phyloP scores from a whole-genome alignment of 2,113 vertebrate genomes.

The Asarcornis scutulata region DNA sequence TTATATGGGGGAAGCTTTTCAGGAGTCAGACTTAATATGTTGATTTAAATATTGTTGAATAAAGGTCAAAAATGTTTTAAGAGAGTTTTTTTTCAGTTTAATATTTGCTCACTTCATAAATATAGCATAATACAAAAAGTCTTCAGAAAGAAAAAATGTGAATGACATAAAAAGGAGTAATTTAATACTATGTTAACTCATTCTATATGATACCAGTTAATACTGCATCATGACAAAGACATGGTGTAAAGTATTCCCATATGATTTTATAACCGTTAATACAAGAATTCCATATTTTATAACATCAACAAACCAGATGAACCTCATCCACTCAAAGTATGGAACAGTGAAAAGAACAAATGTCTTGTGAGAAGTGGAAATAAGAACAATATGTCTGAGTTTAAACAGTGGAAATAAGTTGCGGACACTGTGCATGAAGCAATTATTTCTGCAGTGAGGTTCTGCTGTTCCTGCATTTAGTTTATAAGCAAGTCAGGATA shows the following conservation, averaged over 20 bases:
- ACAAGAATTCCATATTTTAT: slow-evolving; percentile 79
- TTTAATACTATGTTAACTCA: slow-evolving; percentile 82
- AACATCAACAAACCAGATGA: slow-evolving; percentile 81
- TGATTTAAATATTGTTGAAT: slow-evolving; percentile 30
- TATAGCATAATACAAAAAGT: slow-evolving; percentile 57
- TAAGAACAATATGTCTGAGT: slow-evolving; percentile 79
- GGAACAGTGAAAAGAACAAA: slow-evolving; percentile 78
- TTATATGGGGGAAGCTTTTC: background rate
- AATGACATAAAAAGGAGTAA: slow-evolving; percentile 77
- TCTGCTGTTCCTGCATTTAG: slow-evolving; percentile 51
- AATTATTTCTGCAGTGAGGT: slow-evolving; percentile 67
- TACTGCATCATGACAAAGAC: slow-evolving; percentile 72
- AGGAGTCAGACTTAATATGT: background rate
- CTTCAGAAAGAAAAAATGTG: slow-evolving; percentile 54
- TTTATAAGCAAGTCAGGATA: slow-evolving; percentile 65
- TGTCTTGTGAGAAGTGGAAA: slow-evolving; percentile 78
- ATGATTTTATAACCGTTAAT: slow-evolving; percentile 77
- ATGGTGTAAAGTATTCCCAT: slow-evolving; percentile 81
- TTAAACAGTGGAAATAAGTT: slow-evolving; percentile 74
- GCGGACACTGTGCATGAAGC: slow-evolving; percentile 52
- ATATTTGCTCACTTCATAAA: slow-evolving; percentile 56
- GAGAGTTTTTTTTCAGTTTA: slow-evolving; percentile 3
- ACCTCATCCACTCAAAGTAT: slow-evolving; percentile 63
- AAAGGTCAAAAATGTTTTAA: slow-evolving; percentile 28
- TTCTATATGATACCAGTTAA: slow-evolving; percentile 74